Base-by-base conservation (phyloP, 2,113 vertebrate species). In the Sebastes fasciatus region DNA sequence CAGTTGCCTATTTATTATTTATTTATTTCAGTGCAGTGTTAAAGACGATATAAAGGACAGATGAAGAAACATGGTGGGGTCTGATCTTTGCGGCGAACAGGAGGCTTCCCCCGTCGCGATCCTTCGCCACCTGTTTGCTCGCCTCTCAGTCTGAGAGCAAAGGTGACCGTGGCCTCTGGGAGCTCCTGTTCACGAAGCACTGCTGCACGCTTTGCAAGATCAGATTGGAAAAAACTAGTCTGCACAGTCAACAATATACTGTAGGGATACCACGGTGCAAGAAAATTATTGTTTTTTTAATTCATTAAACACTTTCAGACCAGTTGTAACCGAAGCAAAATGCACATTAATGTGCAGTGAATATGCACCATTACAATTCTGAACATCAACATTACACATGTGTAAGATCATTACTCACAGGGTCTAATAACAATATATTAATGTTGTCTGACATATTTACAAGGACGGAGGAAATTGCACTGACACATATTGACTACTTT, bases 181-280 rank as follows among this genome's bases (percentile, higher is more conserved):
- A 75, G 68, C 40, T 26, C 48, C 58, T 55, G 66, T 43, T 62
- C 34, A 62, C 66, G 13, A 52, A 79, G 42, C 65, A 11, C 21
- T 5, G 75, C 64, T 78, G 42, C 52, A 67, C 17, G 23, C n/a
- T 43, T 21, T 23, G 10, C 21, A 16, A 72, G 21, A 48, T 48
- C 11, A 21, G 21, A 21, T 46, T 65, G 60, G 11, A 46, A 13
- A 43, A 21, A n/a, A 46, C 8, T 6, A 10, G 8, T 2, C 17
- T 9, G 2, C 57, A 45, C 6, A 11, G 51, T 34, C 14, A 4
- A 9, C 9, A 46, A 34, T 19, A 6, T 1, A 34, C 34, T 34
- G 34, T 34, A n/a, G 10, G 8, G 7, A 55, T 54, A 12, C n/a
- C 9, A 21, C 1, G 11, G 10, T 34, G 14, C 8, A n/a, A 62